Percentiles rank a stretch among this genome's conserved stretches.
These are phyloP conservation scores for Pyrrhia umbra DNA, from an alignment of 2,888 invertebrate genomes.

Conservation along the genomic window DNA sequence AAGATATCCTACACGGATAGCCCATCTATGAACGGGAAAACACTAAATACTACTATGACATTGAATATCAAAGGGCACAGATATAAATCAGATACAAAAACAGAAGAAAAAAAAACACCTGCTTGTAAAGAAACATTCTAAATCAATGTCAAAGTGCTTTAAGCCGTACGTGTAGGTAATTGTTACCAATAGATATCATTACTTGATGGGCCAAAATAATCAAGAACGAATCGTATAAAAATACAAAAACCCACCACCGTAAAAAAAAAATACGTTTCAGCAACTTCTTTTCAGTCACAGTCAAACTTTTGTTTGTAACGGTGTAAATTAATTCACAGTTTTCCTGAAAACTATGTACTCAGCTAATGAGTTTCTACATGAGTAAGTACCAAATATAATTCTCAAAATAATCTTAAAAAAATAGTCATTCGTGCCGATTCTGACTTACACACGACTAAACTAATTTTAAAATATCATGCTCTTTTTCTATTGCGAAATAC, in stretches of 20 bases:
- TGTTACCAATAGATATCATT: conserved; percentile 13
- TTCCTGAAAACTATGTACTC: no score
- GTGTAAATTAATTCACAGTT: no score
- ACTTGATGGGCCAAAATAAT: conserved; percentile 4
- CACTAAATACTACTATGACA: neutral
- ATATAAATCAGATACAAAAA: conserved; percentile 16
- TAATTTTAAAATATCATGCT: no score
- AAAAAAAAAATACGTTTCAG: conserved; percentile 19
- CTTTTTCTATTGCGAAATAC: no score
- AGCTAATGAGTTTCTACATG: no score
- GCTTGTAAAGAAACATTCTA: conserved; percentile 35
- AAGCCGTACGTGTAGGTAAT: conserved; percentile 18
- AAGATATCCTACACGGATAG: neutral
- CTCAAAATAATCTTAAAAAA: no score
- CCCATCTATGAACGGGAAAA: neutral
- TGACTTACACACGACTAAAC: no score
- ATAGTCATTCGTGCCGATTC: no score
- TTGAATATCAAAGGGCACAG: neutral
- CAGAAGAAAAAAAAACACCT: conserved; percentile 4
- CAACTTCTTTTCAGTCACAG: conserved; percentile 2
- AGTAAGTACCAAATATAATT: no score
- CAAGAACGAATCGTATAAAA: conserved; percentile 20
- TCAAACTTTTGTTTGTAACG: neutral
- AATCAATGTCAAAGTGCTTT: conserved; percentile 14
- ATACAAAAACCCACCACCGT: conserved; percentile 38